Conservation (phyloP, 1,140 invertebrate genomes). For the Micrasema longulum region DNA sequence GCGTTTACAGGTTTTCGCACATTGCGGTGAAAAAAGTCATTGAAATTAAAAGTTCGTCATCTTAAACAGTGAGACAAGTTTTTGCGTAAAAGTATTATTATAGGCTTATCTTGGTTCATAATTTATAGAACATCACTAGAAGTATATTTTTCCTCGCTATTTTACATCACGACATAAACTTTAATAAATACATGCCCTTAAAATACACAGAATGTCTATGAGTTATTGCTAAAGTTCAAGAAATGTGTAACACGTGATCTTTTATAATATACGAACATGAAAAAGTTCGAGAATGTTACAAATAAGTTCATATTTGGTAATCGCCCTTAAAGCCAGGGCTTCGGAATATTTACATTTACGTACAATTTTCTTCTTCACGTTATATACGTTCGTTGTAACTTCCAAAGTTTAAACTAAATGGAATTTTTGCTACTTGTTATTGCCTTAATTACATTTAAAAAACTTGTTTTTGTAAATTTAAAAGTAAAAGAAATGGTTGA, state of each 20-base stretch:
- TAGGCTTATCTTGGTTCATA: conserved; percentile 11
- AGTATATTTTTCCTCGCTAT: conserved; percentile 37
- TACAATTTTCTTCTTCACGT: background rate
- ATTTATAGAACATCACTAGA: no score
- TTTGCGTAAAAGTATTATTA: conserved; percentile 5
- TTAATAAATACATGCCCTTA: conserved; percentile 51
- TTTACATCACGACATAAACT: conserved; percentile 50
- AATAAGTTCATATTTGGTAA: conserved; percentile 23
- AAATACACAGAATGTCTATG: conserved; percentile 48
- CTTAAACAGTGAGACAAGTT: conserved; percentile 26
- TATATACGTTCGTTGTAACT: background rate
- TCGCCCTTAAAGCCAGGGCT: background rate
- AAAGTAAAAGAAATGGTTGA: no score
- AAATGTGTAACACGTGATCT: conserved; percentile 53
- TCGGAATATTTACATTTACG: no score
- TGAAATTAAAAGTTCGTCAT: conserved; percentile 23
- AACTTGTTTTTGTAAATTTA: no score
- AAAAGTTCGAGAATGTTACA: conserved; percentile 33
- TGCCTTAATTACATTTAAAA: background rate
- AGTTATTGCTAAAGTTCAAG: conserved; percentile 50
- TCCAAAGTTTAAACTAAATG: background rate
- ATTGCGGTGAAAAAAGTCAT: no score
- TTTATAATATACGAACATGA: conserved; percentile 23
- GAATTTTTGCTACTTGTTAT: background rate
- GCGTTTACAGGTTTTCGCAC: no score